Base-by-base conservation (phyloP, 2,113 vertebrate genomes). In the Cervus canadensis region DNA sequence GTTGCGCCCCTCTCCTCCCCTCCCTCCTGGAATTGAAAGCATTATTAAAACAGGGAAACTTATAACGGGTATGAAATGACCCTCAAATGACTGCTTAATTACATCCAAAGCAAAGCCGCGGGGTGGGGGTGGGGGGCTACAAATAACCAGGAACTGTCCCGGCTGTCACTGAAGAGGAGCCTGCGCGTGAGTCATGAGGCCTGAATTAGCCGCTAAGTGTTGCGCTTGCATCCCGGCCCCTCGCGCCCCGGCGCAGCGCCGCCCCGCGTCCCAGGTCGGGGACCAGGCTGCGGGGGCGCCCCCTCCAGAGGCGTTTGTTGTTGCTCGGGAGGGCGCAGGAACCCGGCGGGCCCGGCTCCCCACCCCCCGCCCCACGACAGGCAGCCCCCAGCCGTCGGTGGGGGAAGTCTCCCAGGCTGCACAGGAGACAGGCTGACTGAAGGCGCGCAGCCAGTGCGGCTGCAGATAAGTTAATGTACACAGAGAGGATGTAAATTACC, bases 401-500 rank as follows among this genome's bases (percentile, higher is more conserved):
- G 98, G 99, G 99, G 99, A 99, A 99, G 98, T 99, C 99, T 99
- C 98, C 98, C 99, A 99, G 99, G 99, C 99, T 97, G 99, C 98
- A 36, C 96, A 99, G 99, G 99, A 99, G 99, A 99, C 99, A 99
- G 99, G 98, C 99, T 99, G 99, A 99, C 99, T 99, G 99, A 99
- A 99, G 98, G 96, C 98, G 99, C 97, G 98, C 99, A 99, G 99
- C 99, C 99, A 98, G 99, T 99, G 99, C 99, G 98, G 99, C 99
- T 99, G 99, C 98, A 99, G 99, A 99, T 99, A 99, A 99, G 99
- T 99, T 99, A 99, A 99, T 99, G 99, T 99, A 99, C 99, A 99
- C 99, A 99, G 98, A 99, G 98, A 98, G 99, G 98, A 36, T 36
- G 36, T 36, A 36, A 36, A 36, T 36, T 36, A 36, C 36, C 36